phyloP scores from a whole-genome alignment of 2,113 vertebrate genomes.

The Panurus biarmicus region DNA sequence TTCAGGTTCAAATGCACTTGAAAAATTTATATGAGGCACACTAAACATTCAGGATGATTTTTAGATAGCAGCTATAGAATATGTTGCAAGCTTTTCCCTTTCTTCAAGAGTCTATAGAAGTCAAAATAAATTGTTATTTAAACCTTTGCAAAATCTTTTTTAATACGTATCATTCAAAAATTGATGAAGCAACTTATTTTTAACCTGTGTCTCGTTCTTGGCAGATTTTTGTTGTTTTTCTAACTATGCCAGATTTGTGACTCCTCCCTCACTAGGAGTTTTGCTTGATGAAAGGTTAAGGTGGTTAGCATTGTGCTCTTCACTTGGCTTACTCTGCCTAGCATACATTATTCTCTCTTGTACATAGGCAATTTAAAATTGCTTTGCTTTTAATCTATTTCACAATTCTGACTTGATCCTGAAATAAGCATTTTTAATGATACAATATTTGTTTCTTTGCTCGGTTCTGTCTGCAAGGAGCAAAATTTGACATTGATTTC shows the following conservation, averaged over 20 bases:
- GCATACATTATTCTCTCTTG: not conserved
- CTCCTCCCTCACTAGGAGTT: not conserved
- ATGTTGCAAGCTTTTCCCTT: fast-evolving
- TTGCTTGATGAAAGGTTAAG: not conserved
- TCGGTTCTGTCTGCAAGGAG: not conserved
- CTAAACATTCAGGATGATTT: not conserved
- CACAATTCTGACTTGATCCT: not conserved
- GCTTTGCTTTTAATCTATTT: not conserved
- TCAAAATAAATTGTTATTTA: not conserved
- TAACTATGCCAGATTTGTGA: not conserved
- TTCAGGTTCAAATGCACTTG: not conserved
- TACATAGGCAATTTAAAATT: not conserved
- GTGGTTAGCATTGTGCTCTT: not conserved
- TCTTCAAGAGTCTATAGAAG: not conserved
- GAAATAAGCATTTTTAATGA: not conserved
- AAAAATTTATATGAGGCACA: not conserved
- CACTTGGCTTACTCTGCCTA: not conserved
- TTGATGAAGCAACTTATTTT: not conserved
- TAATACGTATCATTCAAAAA: not conserved
- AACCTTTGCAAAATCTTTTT: not conserved
- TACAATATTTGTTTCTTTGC: not conserved
- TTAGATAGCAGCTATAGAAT: not conserved
- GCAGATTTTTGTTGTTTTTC: not conserved
- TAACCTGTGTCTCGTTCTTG: not conserved
- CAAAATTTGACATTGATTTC: not conserved